Percentiles rank a stretch among this genome's conserved stretches.
Conservation (phyloP, 2,888 invertebrate species). For the Polymixis lichenea region DNA sequence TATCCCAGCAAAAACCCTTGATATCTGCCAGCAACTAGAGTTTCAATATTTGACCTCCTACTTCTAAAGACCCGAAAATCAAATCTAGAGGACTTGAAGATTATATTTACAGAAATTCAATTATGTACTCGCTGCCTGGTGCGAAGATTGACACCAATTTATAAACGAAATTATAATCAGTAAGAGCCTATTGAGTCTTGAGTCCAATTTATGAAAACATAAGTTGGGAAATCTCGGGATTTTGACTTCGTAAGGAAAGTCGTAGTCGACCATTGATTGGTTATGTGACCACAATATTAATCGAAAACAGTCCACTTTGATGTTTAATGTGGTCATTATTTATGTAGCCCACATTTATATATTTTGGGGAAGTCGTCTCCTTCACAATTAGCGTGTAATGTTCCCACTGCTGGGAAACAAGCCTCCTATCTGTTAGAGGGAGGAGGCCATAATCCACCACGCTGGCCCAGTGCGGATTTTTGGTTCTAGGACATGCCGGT, state of each 20-base stretch:
- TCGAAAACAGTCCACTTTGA: constrained; percentile 27
- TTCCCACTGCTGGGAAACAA: no score
- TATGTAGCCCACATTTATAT: not conserved
- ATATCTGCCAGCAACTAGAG: constrained; percentile 10
- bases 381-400: no score
- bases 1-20: not conserved
- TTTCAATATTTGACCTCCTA: constrained; percentile 34
- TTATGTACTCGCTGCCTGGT: constrained; percentile 30
- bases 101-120: constrained; percentile 42
- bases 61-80: constrained; percentile 22
- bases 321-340: not conserved
- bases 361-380: not conserved
- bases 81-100: constrained; percentile 22
- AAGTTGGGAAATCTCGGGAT: constrained; percentile 24
- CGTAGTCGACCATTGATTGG: constrained; percentile 25
- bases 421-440: no score
- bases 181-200: constrained; percentile 43
- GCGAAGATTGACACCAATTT: constrained; percentile 50
- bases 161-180: constrained; percentile 58
- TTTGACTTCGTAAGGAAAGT: constrained; percentile 12
- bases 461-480: no score
- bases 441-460: no score
- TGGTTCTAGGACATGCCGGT: no score
- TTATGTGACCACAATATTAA: constrained; percentile 49
- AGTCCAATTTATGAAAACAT: constrained; percentile 46